Evolutionary conservation across 1,140 invertebrate genomes (phyloP).

Genomic region (Calliopsis andreniformis): DNA sequence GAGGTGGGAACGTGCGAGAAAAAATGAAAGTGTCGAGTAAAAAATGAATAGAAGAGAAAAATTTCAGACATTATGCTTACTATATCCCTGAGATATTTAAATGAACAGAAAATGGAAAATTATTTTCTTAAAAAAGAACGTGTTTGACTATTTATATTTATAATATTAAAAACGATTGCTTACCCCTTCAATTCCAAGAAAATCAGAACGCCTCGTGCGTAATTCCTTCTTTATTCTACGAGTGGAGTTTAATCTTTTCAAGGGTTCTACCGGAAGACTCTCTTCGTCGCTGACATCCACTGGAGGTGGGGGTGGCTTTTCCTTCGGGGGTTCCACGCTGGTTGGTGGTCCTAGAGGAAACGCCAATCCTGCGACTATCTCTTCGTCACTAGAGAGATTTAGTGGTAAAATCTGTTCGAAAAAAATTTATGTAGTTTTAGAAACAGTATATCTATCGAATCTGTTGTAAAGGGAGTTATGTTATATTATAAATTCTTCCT

Average conservation of each 20-base stretch:
- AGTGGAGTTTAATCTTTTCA: conserved; percentile 90
- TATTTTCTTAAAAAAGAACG: background rate
- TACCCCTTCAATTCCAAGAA: conserved; percentile 90
- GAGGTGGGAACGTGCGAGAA: conserved; percentile 44
- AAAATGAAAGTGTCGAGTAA: background rate
- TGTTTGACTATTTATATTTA: background rate
- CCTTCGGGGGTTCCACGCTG: conserved; percentile 89
- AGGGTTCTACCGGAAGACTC: conserved; percentile 79
- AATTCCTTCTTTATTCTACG: conserved; percentile 93
- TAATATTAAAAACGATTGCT: conserved; percentile 28
- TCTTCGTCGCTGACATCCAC: conserved; percentile 83
- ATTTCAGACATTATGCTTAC: background rate
- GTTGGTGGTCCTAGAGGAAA: conserved; percentile 82
- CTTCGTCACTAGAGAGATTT: conserved; percentile 76
- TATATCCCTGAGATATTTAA: background rate
- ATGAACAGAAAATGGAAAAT: background rate
- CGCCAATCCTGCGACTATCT: conserved; percentile 72
- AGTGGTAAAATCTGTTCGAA: conserved; percentile 72
- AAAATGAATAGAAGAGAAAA: background rate
- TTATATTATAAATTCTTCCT: too few species aligned
- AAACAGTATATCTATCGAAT: too few species aligned
- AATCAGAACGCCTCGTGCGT: conserved; percentile 91
- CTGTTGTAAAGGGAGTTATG: too few species aligned
- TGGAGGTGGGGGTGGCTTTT: conserved; percentile 93
- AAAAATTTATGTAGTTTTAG: too few species aligned